phyloP scores from a whole-genome alignment of 2,888 invertebrate species.

The Cheilosia scutellata region DNA sequence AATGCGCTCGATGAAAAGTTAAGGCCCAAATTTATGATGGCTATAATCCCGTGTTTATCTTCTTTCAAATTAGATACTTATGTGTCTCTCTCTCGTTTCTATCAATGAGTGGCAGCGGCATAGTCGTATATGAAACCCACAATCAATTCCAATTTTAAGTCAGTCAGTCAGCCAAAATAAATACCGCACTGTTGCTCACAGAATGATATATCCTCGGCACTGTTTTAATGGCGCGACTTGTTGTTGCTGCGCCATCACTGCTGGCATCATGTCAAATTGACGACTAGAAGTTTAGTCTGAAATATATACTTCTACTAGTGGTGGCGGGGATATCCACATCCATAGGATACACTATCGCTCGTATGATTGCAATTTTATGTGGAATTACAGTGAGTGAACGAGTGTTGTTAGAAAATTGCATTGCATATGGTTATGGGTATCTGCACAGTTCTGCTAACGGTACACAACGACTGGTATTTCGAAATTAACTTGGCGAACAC shows the following conservation, averaged over 20 bases:
- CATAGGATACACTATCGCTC: neutral
- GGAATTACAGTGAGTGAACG: conserved; percentile 59
- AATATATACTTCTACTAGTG: conserved; percentile 19
- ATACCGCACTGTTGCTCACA: conserved; percentile 11
- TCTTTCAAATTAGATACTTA: conserved; percentile 40
- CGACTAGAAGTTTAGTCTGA: conserved; percentile 38
- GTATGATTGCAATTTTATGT: conserved; percentile 66
- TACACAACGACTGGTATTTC: conserved; percentile 16
- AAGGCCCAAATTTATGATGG: conserved; percentile 63
- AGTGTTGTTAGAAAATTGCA: conserved; percentile 56
- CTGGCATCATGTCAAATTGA: conserved; percentile 60
- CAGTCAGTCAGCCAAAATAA: conserved; percentile 27
- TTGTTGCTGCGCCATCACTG: conserved; percentile 6
- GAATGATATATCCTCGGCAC: conserved; percentile 25
- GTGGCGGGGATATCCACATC: neutral
- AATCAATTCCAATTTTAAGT: conserved; percentile 63
- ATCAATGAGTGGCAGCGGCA: conserved; percentile 7
- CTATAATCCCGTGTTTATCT: conserved; percentile 61
- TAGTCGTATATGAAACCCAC: conserved; percentile 44
- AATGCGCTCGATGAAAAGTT: conserved; percentile 61
- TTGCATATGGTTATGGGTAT: conserved; percentile 26
- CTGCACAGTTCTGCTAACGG: conserved; percentile 46
- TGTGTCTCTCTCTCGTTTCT: conserved; percentile 13
- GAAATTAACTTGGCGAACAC: conserved; percentile 24
- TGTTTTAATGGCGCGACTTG: conserved; percentile 29